Base-by-base conservation (phyloP, 2,888 invertebrate genomes). In the Scrobipalpa atriplicella region DNA sequence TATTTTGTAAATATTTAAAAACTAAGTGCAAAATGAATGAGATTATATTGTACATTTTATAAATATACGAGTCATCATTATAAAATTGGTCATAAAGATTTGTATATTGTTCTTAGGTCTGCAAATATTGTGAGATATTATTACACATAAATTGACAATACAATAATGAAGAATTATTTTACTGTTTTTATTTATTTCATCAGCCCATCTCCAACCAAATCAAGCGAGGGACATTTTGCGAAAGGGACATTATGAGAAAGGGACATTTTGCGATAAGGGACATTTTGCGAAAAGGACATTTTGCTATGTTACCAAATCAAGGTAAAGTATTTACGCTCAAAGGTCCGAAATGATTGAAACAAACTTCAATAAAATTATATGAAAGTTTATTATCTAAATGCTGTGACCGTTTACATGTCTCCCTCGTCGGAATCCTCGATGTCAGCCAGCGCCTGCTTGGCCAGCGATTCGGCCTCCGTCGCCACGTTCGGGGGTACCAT, bases 361-460 rank as follows among this genome's bases (percentile, higher is more conserved):
- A 72, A 73, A 72, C 38, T 18, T 63, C 66, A 10, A 67, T 6
- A 29, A 64, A 66, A 67, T 70, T 70, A 58, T 76, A 80, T 81
- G 80, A 84, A 84, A 84, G 78, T 87, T 81, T 89, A 89, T 83
- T 88, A 81, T 76, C 82, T 84, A 87, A 76, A 70, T 68, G 71
- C 58, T 36, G 70, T 83, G 93, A 71, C 58, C 36, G 71, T 83
- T 94, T 90, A 96, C 94, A 96, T 95, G 66, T 96, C 96, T 70
- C 95, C 96, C 18, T 95, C 95, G 75, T 96, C 97, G 11, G 97
- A 97, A 81, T 96, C 96, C 29, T 97, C 97, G 71, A 97, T 97
- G 75, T 97, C 97, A 73, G 96, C 97, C 85, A 95, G 84, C 0
- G 98, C 96, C 79, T 97, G 96, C 78, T 97, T 97, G 38, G 99